Conservation (phyloP, 23 tunicate species). For the Oikopleura albicans region DNA sequence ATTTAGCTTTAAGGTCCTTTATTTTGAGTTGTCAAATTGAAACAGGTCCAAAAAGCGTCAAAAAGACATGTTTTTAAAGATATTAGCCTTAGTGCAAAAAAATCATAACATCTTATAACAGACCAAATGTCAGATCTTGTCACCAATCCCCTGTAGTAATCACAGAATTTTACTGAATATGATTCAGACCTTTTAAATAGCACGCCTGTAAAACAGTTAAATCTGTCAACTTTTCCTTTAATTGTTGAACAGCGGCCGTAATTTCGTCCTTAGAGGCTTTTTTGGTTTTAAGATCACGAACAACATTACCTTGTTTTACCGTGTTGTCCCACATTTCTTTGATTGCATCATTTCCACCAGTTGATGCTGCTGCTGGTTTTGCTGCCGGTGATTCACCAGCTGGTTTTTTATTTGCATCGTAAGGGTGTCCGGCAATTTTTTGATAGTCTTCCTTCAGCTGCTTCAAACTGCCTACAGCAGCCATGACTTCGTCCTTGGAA, state of each 20-base stretch:
- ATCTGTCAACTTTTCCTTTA: too few relatives aligned
- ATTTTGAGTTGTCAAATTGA: too few relatives aligned
- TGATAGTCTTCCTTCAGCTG: conserved; percentile 63
- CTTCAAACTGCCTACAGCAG: conserved; percentile 25
- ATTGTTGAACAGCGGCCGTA: neutral
- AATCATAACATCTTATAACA: too few relatives aligned
- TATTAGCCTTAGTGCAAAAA: too few relatives aligned
- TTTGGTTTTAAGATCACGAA: conserved; percentile 59
- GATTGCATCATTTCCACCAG: neutral
- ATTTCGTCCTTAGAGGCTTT: conserved; percentile 41
- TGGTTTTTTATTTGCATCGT: conserved; percentile 17
- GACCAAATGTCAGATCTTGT: too few relatives aligned
- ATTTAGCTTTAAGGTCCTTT: neutral
- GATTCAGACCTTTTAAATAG: too few relatives aligned
- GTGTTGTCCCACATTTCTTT: neutral
- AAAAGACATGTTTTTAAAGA: too few relatives aligned
- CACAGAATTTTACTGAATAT: too few relatives aligned
- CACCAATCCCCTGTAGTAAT: too few relatives aligned
- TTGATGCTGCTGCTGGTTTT: neutral
- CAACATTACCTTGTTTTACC: conserved; percentile 32
- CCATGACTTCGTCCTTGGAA: conserved; percentile 41
- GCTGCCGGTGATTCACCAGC: neutral
- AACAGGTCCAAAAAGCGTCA: too few relatives aligned
- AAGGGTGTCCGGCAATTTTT: conserved; percentile 33
- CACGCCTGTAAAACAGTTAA: too few relatives aligned